Conservation (phyloP, 1,140 invertebrate genomes). For the Campodea augens region DNA sequence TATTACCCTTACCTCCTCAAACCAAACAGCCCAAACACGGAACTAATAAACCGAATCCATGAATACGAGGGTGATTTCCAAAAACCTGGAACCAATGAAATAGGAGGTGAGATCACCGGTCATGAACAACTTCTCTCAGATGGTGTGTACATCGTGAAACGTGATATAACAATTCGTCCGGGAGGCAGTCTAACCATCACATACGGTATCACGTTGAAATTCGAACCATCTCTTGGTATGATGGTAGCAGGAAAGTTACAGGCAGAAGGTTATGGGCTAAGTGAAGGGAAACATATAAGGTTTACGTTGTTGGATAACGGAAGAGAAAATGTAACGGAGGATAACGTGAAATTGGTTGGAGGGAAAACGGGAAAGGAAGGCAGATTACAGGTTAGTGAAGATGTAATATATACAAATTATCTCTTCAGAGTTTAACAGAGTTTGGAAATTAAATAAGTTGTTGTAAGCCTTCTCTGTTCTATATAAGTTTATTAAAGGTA, state of each 20-base stretch:
- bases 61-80: conserved; percentile 58
- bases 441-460: no score
- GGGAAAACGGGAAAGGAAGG: conserved; percentile 54
- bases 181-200: conserved; percentile 54
- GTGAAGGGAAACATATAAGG: conserved; percentile 29
- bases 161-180: conserved; percentile 79
- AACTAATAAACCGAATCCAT: conserved; percentile 46
- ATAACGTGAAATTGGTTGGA: conserved; percentile 53
- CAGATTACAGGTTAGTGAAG: conserved; percentile 43
- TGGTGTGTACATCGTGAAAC: conserved; percentile 65
- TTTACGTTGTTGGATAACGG: conserved; percentile 44
- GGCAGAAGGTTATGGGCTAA: conserved; percentile 37
- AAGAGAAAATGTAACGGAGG: conserved; percentile 35
- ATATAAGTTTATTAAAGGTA: no score
- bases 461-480: no score
- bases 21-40: conserved; percentile 59
- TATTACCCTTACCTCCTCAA: conserved; percentile 72
- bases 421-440: no score
- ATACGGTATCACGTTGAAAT: conserved; percentile 26
- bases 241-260: conserved; percentile 85
- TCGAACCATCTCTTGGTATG: conserved; percentile 82
- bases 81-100: conserved; percentile 37
- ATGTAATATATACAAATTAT: no score
- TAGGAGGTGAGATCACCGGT: conserved; percentile 79
- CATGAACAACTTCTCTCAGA: conserved; percentile 44